Evolutionary conservation across 2,113 vertebrate species (phyloP), one percentile per base, ranked within the genome.

Genomic region (Aphyosemion australe): DNA sequence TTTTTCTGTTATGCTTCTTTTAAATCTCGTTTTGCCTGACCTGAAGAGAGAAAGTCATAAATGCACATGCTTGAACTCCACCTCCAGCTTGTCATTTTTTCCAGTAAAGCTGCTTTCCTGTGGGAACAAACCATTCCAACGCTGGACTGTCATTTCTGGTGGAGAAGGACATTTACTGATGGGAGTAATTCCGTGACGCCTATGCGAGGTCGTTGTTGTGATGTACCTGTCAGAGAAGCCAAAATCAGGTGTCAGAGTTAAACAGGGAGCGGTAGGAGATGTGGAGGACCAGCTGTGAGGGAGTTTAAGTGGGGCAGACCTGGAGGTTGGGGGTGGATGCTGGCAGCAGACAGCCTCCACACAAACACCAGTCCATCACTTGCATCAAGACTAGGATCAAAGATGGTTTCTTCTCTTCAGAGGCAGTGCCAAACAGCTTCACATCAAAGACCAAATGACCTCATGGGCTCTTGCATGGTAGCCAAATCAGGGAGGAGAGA

Each of bases 361-460:
- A 56, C 31, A 37, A 68, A 72, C 55, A 26, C 21, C 5, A 18
- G 59, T 69, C 59, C 57, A 75, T 84, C 79, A 65, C 34, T 47
- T 51, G 39, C 42, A 59, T 70, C 59, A 74, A 81, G 73, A 65
- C 57, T 31, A 7, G 0, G 39, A 84, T 88, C 75, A 86, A 80
- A 86, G 69, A 73, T 45, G 37, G 55, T 57, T 74, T 45, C 71
- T 63, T 12, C 41, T 48, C 66, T 49, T 48, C 63, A 59, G 61
- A 77, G 18, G 65, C 31, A 15, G 53, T 46, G 63, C 69, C 77
- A 79, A 77, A 71, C 48, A 65, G 55, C 63, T 63, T 72, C 67
- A 80, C 82, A 76, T 86, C 68, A 80, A 88, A 88, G 69, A 65
- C 34, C 4, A 48, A 66, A 81, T 80, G 78, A 75, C 48, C 75